Base-by-base conservation (phyloP, 2,888 invertebrate genomes). In the Linyphia triangularis region DNA sequence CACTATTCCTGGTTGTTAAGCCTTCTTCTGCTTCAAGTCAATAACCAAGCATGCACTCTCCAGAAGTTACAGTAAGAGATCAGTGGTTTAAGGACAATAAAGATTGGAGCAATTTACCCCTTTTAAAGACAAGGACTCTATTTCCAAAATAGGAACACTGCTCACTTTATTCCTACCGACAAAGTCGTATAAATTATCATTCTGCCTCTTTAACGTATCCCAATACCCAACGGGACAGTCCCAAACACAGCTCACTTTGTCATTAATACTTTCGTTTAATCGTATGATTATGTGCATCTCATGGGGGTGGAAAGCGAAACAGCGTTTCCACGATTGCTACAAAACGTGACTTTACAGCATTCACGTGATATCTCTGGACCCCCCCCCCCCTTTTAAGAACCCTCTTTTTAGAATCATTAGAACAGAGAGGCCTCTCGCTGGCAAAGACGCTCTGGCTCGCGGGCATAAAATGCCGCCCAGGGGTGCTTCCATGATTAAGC, bases 401-500 rank as follows among this genome's bases (percentile, higher is more conserved):
- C 65, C 73, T 65, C 37, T 85, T 69, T 69, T 77, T 24, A 19
- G 84, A 84, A 67, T 75, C 84, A 73, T 84, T 84, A 67, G 83
- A 67, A 43, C 26, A 69, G 81, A 28, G 65, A 28, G 5, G 22
- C 22, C 40, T 24, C 51, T 33, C 59, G n/a, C 59, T 10, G 13
- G 10, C 72, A 43, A 43, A 69, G 61, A 65, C 51, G 30, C 69
- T 69, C 69, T 75, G 26, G 65, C 72, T 51, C 43, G 65, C 33
- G 28, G 83, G 83, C 83, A 83, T 72, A 43, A 70, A 69, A 67
- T 65, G 65, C 51, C 43, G 40, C 33, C 67, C 57, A 28, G 69
- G 84, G 84, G 63, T 43, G 28, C 84, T 19, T 57, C 51, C 65
- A 37, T 85, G 84, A 85, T 85, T 77, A 85, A 85, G 84, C 84